Percentiles rank a stretch among this genome's conserved stretches.
Evolutionary conservation across 1,140 invertebrate genomes (phyloP).

Genomic region (Euura saliciscinereae): DNA sequence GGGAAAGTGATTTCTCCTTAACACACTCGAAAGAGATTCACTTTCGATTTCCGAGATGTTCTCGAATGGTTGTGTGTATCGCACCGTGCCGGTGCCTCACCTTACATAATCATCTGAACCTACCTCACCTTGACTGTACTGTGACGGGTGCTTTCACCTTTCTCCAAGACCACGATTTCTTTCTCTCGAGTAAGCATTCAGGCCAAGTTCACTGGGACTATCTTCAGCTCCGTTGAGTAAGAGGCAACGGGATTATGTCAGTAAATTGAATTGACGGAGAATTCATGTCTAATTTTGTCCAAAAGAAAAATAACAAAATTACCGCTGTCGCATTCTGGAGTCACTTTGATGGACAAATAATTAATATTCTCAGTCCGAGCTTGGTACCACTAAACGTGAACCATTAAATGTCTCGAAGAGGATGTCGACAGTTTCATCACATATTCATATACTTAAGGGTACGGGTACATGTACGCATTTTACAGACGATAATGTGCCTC

Average conservation of each 20-base stretch:
- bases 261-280: not conserved
- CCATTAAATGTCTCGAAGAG: too few relatives aligned
- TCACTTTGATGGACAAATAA: too few relatives aligned
- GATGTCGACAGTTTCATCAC: too few relatives aligned
- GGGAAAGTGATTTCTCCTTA: not conserved
- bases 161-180: not conserved
- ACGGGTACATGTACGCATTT: too few relatives aligned
- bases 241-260: not conserved
- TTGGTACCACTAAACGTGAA: too few relatives aligned
- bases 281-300: not conserved
- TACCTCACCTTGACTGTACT: not conserved
- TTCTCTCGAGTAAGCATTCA: slow-evolving; percentile 3
- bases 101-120: not conserved
- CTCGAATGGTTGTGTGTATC: too few relatives aligned
- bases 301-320: not conserved
- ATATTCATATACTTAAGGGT: too few relatives aligned
- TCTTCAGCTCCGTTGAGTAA: not conserved
- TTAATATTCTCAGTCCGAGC: too few relatives aligned
- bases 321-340: too few relatives aligned
- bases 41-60: not conserved
- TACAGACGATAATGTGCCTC: too few relatives aligned
- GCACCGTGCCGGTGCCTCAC: not conserved
- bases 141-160: slow-evolving; percentile 4
- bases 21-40: not conserved
- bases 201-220: slow-evolving; percentile 1